These are phyloP conservation scores for Ariolimax columbianus DNA, from an alignment of 2,888 invertebrate genomes.

Conservation along the genomic window DNA sequence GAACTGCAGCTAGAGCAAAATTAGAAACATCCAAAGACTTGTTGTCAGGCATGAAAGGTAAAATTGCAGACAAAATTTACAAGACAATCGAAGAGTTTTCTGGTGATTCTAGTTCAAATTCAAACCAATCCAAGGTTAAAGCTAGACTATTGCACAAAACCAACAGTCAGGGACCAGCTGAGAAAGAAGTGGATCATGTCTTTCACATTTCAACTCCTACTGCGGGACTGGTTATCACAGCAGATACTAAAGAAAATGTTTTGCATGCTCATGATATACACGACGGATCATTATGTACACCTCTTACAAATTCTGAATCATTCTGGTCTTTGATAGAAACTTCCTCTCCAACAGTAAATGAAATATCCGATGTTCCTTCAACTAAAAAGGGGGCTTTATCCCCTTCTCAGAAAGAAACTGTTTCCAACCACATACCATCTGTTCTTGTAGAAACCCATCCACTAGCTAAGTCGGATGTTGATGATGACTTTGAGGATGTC, in stretches of 20 bases:
- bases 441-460: constrained; percentile 37
- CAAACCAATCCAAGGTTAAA: constrained; percentile 57
- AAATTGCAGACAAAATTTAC: constrained; percentile 62
- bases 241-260: neutral
- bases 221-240: neutral
- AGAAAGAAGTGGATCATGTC: constrained; percentile 49
- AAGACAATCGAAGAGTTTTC: constrained; percentile 69
- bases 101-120: constrained; percentile 57
- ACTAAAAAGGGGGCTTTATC: constrained; percentile 1
- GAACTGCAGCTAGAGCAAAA: constrained; percentile 46
- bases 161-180: constrained; percentile 46
- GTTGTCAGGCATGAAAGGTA: constrained; percentile 59
- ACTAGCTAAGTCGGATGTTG: constrained; percentile 27
- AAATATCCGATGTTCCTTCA: neutral
- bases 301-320: neutral
- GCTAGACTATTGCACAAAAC: constrained; percentile 37
- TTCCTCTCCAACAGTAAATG: neutral
- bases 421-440: constrained; percentile 41
- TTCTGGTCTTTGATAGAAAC: neutral
- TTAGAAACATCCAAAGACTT: constrained; percentile 58
- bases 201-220: constrained; percentile 42
- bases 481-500: constrained; percentile 46
- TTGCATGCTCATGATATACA: neutral
- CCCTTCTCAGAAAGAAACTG: constrained; percentile 38
- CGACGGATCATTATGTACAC: neutral